Evolutionary conservation across 2,113 vertebrate species (phyloP).

Genomic region (Phalacrocorax carbo): DNA sequence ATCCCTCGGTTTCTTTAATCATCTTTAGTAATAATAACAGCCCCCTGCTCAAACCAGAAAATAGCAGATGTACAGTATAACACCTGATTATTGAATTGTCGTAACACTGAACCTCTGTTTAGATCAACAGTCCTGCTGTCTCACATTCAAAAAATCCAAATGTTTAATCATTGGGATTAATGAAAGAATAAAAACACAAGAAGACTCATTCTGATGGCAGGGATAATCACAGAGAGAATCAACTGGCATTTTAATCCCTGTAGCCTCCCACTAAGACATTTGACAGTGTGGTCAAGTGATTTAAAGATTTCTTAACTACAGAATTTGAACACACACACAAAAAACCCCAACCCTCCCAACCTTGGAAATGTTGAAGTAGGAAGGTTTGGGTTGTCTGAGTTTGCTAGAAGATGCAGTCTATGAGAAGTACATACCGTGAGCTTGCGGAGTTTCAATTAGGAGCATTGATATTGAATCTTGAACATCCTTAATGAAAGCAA

Average conservation of each 20-base stretch:
- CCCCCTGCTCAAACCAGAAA: neutral
- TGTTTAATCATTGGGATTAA: neutral
- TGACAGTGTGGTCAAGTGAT: neutral
- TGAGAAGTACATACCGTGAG: rapidly evolving
- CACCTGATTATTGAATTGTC: neutral
- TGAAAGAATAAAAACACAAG: neutral
- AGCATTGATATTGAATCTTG: neutral
- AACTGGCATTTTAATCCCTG: neutral
- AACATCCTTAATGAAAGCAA: neutral
- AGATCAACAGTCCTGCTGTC: neutral
- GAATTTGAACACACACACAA: neutral
- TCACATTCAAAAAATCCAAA: neutral
- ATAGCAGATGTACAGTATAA: neutral
- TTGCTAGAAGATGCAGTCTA: neutral
- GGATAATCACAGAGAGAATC: neutral
- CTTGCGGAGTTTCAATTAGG: neutral
- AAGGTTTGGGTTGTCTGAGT: neutral
- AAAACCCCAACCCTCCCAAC: neutral
- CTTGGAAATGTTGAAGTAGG: neutral
- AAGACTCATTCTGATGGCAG: neutral
- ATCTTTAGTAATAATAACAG: neutral
- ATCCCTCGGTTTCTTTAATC: neutral
- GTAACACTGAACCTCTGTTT: neutral
- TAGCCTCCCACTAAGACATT: neutral
- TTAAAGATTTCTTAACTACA: neutral